Evolutionary conservation across 2,113 vertebrate genomes (phyloP).

Genomic region (Festucalex cinctus): DNA sequence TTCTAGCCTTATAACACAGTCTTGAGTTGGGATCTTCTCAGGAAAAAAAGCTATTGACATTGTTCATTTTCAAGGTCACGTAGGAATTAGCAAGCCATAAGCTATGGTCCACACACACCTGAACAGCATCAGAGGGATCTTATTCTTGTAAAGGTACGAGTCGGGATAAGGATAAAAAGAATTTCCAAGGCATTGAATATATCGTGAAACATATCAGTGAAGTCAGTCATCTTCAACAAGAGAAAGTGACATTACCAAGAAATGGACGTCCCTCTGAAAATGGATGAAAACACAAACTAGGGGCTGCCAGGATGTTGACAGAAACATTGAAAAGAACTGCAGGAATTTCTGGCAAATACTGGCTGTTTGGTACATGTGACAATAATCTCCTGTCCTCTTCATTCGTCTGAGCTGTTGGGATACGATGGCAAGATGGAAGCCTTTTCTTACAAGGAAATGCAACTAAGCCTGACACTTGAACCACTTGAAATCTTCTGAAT

Average conservation of each 20-base stretch:
- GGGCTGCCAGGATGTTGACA: neutral
- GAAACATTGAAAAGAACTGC: neutral
- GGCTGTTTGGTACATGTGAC: no score
- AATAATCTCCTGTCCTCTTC: no score
- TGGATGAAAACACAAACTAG: neutral
- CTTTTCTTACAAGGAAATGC: no score
- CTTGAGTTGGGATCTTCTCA: neutral
- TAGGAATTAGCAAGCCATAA: neutral
- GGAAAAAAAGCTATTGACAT: neutral
- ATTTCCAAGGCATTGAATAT: neutral
- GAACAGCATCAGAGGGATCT: neutral
- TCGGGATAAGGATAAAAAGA: neutral
- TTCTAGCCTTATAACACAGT: neutral
- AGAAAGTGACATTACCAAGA: neutral
- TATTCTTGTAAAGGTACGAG: neutral
- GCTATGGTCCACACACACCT: no score
- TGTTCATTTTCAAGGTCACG: slow-evolving; percentile 40
- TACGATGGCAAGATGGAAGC: no score
- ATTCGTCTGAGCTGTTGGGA: no score
- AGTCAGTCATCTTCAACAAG: neutral
- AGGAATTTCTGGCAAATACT: neutral
- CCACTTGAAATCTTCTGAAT: no score
- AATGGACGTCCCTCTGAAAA: neutral
- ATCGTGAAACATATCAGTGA: neutral
- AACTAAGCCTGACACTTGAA: no score